A percentile compares a stretch with the other conserved stretches of the same genome.
Evolutionary conservation across 2,113 vertebrate species (phyloP).

Genomic region (Prietella phreatophila): DNA sequence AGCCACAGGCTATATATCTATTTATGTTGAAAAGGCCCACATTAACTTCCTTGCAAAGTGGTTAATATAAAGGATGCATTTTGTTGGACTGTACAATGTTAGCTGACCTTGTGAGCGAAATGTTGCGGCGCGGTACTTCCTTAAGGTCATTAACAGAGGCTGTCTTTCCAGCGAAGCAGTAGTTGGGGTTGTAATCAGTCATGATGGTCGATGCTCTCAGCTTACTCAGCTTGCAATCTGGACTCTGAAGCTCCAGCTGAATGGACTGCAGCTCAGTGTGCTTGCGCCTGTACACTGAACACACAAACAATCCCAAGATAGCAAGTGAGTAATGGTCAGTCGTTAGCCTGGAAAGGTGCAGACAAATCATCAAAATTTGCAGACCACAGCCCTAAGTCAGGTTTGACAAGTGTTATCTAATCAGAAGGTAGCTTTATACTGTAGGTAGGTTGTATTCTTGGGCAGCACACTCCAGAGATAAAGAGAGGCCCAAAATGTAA

Average conservation of each 20-base stretch:
- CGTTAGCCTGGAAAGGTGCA: not conserved
- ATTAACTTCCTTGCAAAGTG: conserved; percentile 41
- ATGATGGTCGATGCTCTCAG: conserved; percentile 97
- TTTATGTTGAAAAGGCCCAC: conserved; percentile 90
- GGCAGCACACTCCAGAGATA: not conserved
- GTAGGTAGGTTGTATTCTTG: not conserved
- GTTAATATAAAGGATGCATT: not conserved
- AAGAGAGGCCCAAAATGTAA: not conserved
- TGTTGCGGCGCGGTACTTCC: conserved; percentile 93
- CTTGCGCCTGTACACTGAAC: conserved; percentile 91
- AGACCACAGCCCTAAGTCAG: not conserved
- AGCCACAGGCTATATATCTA: conserved; percentile 90
- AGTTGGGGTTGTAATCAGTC: conserved; percentile 99
- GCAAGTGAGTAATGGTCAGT: not conserved
- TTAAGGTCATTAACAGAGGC: conserved; percentile 96
- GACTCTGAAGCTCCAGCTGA: conserved; percentile 96
- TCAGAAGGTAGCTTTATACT: not conserved
- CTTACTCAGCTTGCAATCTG: conserved; percentile 97
- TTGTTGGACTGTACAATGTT: not conserved
- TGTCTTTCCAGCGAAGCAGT: conserved; percentile 96
- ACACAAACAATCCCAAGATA: not conserved
- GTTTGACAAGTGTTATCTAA: not conserved
- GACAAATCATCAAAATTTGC: not conserved
- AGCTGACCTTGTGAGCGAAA: conserved; percentile 89
- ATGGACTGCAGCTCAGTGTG: conserved; percentile 97